Evolutionary conservation across 2,113 vertebrate species (phyloP), one percentile per base, ranked within the genome.

Genomic region (Mastomys coucha): DNA sequence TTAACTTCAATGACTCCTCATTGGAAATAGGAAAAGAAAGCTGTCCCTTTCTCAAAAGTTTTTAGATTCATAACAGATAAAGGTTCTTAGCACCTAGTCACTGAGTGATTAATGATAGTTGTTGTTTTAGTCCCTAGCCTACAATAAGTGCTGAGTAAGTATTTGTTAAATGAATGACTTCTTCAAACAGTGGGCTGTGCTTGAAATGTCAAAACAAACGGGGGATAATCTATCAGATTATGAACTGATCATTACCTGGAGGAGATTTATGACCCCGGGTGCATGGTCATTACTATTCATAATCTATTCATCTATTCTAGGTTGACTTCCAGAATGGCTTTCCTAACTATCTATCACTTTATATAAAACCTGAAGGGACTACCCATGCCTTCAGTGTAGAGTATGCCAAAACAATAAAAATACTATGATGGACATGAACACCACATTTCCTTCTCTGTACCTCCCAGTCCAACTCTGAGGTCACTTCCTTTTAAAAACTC

Each of bases 221-320:
- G 24, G 9, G 91, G 77, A 94, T 80, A 92, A 96, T 92, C 58
- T 72, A 81, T 87, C 93, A 93, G 49, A 82, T 91, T 89, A 95
- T 87, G 69, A 95, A 87, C 73, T 89, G 45, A 89, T 45, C 63
- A 65, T 91, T 86, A 93, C 19, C 91, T 69, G 12, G 39, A 88
- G 94, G 89, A 91, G 82, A 97, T 96, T 89, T 94, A 89, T 84
- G 88, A 93, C n/a, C 53, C 87, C 12, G 58, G 76, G 36, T 65
- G 95, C 85, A 82, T 33, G 95, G 39, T 82, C 72, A 63, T n/a
- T 89, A 56, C 77, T 84, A 9, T 92, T 81, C 45, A 60, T 75
- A 77, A 93, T 72, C 91, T 92, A 85, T 80, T 95, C 65, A 78
- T 45, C 88, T 75, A 77, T 77, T 88, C 67, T 70, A 49, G 36